phyloP scores from a whole-genome alignment of 2,113 vertebrate species.

The Camelus dromedarius region DNA sequence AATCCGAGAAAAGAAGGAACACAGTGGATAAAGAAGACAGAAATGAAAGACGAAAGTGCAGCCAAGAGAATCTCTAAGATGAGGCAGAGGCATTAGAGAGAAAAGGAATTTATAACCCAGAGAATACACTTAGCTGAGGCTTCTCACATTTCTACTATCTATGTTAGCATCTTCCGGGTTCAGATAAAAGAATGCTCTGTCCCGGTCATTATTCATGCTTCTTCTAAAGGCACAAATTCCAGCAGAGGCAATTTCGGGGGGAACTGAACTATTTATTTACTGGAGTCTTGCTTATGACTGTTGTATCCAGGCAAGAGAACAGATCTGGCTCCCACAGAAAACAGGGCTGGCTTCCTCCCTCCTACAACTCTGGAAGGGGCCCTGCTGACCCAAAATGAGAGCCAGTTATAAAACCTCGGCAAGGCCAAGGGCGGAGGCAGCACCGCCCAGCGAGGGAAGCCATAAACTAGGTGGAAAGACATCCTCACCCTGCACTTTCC shows the following conservation, averaged over 20 bases:
- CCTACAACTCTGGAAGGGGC: background rate
- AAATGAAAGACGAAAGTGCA: conserved; percentile 27
- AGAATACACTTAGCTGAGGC: conserved; percentile 56
- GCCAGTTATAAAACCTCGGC: background rate
- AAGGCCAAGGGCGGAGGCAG: background rate
- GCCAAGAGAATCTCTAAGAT: conserved; percentile 68
- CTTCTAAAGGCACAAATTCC: conserved; percentile 63
- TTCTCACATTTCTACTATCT: conserved; percentile 31
- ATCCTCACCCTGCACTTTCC: fast-evolving
- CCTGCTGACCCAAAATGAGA: background rate
- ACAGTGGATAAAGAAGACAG: conserved; percentile 71
- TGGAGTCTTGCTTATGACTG: background rate
- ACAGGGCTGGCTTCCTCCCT: background rate
- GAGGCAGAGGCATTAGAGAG: conserved; percentile 46
- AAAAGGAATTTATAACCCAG: conserved; percentile 71
- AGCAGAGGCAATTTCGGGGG: conserved; percentile 42
- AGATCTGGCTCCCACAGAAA: background rate
- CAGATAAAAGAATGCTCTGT: conserved; percentile 64
- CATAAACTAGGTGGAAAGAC: background rate
- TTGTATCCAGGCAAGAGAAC: background rate
- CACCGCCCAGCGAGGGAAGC: fast-evolving
- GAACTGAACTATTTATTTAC: conserved; percentile 65
- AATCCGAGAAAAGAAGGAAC: conserved; percentile 54
- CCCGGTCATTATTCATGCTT: conserved; percentile 60
- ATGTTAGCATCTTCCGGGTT: conserved; percentile 54